phyloP scores from a whole-genome alignment of 2,797 vertebrate genomes.

The Lagodon rhomboides region DNA sequence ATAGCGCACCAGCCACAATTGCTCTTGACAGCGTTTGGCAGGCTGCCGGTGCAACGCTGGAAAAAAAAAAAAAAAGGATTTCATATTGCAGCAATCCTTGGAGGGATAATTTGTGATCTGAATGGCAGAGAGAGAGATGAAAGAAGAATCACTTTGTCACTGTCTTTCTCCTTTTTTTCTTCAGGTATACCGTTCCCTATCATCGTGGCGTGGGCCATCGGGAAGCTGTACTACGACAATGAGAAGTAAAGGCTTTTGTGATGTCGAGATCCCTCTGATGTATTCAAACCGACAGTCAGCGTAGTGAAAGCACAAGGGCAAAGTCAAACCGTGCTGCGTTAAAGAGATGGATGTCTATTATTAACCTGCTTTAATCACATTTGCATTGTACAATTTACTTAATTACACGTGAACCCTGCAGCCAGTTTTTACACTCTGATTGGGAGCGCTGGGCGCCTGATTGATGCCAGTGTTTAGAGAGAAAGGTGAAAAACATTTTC shows the following conservation, averaged over 20 bases:
- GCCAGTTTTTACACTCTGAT: conserved; percentile 3
- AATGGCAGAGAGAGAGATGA: conserved; percentile 47
- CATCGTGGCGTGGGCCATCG: conserved; percentile 96
- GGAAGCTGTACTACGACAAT: conserved; percentile 97
- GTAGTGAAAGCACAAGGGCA: conserved; percentile 44
- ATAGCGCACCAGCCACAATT: conserved; percentile 29
- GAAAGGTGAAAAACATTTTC: background rate
- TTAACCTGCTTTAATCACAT: conserved; percentile 65
- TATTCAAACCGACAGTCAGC: conserved; percentile 1
- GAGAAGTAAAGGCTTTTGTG: conserved; percentile 91
- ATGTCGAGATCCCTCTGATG: conserved; percentile 1
- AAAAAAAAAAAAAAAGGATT: conserved; percentile 31
- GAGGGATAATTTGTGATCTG: conserved; percentile 39
- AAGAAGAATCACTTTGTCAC: conserved; percentile 38
- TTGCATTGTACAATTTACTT: conserved; percentile 41
- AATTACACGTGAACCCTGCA: conserved; percentile 45
- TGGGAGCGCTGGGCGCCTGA: conserved; percentile 5
- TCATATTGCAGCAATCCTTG: conserved; percentile 44
- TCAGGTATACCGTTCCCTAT: conserved; percentile 97
- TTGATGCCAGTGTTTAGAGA: conserved; percentile 3
- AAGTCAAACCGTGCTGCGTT: conserved; percentile 42
- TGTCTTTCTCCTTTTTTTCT: background rate
- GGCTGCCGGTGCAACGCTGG: conserved; percentile 22
- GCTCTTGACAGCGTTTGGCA: conserved; percentile 69
- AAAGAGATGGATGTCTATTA: conserved; percentile 61